Evolutionary conservation across 2,797 vertebrate genomes (phyloP), one percentile per base, ranked within the genome.

Genomic region (Aulostomus chinensis): DNA sequence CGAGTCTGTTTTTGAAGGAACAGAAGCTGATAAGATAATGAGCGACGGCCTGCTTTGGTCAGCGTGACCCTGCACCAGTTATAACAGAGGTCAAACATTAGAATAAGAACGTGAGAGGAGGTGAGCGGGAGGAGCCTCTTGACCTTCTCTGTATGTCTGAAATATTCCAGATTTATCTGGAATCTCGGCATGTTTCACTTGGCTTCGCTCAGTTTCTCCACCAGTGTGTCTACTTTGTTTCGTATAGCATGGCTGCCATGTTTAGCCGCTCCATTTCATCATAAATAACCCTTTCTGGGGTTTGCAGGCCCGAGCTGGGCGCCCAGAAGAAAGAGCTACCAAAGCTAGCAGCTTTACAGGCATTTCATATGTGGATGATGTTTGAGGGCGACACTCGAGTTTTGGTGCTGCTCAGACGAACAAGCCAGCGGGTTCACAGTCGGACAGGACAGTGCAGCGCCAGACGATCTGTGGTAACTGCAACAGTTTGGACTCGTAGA

Each of bases 1-100:
- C 40, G 28, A 40, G 54, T 63, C 17, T 37, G 68, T 69, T 78
- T 52, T 42, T 60, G 60, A 51, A 58, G 61, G 47, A 42, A 52
- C 53, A 60, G 40, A 54, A 60, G 60, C 40, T 26, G 76, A 73
- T 64, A 42, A 58, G 60, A 42, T 77, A 76, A 78, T 56, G 65
- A 76, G 58, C 34, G 20, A 30, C 18, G 28, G 42, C 13, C 60
- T 8, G 12, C 28, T 33, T 26, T 10, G 7, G 20, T 34, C 29
- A 17, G 15, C 43, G 26, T 14, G 32, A 43, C 31, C 22, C 37
- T 1, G 28, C 35, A 9, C 29, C 9, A 21, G 15, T 37, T 37
- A 12, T 25, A 16, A 15, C 18, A 17, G 37, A 40, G 32, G 20
- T 30, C 30, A 14, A 20, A 26, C 37, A 22, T 21, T 45, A 36